A percentile compares a stretch with the other conserved stretches of the same genome.
phyloP scores from a whole-genome alignment of 2,113 vertebrate species.

The Corythornis cristatus region DNA sequence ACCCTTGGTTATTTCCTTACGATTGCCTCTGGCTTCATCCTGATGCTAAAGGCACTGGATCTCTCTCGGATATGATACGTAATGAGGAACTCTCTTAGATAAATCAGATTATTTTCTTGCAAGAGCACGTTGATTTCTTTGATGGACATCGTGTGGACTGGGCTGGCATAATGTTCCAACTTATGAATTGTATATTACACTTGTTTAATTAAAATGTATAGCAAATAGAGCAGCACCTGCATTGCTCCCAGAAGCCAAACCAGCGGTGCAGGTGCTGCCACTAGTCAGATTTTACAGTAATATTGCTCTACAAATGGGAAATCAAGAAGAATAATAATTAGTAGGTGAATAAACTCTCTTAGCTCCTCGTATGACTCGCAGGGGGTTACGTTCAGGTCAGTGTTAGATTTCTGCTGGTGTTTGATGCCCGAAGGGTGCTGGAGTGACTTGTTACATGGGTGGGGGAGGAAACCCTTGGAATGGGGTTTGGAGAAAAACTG shows the following conservation, averaged over 20 bases:
- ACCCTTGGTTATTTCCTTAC: constrained; percentile 55
- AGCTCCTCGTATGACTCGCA: constrained; percentile 24
- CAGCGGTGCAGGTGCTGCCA: constrained; percentile 53
- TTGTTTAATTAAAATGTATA: constrained; percentile 72
- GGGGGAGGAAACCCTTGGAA: background rate
- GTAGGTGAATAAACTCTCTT: constrained; percentile 37
- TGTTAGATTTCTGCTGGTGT: constrained; percentile 53
- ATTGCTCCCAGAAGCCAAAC: constrained; percentile 2
- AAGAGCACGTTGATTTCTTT: constrained; percentile 71
- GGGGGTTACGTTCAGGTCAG: constrained; percentile 27
- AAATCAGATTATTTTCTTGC: constrained; percentile 72
- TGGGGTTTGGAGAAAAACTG: background rate
- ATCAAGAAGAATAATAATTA: constrained; percentile 69
- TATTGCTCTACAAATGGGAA: constrained; percentile 75
- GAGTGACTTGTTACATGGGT: constrained; percentile 62
- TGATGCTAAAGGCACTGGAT: constrained; percentile 61
- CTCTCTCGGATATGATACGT: constrained; percentile 24
- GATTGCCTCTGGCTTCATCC: constrained; percentile 56
- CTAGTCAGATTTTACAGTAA: constrained; percentile 74
- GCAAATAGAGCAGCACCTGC: constrained; percentile 46
- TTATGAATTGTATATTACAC: constrained; percentile 77
- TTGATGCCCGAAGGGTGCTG: constrained; percentile 10
- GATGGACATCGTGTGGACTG: constrained; percentile 71
- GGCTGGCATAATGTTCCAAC: constrained; percentile 62
- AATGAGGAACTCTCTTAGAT: constrained; percentile 59